Evolutionary conservation across 2,797 vertebrate genomes (phyloP).

Genomic region (Pantherophis alleghaniensis): DNA sequence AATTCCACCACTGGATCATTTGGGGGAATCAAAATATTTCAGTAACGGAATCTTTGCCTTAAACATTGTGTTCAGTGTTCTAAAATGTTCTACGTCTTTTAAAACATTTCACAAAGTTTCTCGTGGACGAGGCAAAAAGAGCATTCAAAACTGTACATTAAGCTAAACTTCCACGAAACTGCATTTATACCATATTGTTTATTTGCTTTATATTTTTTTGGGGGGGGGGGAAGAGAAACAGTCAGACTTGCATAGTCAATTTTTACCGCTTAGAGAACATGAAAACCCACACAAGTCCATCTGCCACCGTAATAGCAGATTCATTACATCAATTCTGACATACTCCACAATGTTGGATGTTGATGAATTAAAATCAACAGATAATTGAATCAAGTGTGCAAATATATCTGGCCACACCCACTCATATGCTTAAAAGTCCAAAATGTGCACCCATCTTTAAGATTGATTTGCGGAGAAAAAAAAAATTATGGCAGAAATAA

Average conservation of each 20-base stretch:
- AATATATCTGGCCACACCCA: neutral
- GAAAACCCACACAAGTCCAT: conserved; percentile 24
- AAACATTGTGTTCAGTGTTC: neutral
- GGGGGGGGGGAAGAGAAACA: neutral
- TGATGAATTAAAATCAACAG: conserved; percentile 43
- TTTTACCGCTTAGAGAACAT: conserved; percentile 7
- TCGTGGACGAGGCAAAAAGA: neutral
- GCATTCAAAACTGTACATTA: neutral
- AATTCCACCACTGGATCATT: neutral
- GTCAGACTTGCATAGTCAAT: neutral
- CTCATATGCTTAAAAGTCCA: neutral
- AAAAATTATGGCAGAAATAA: neutral
- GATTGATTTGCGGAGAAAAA: conserved; percentile 25
- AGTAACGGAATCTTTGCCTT: neutral
- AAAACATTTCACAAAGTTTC: neutral
- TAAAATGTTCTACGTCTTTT: neutral
- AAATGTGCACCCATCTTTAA: conserved; percentile 55
- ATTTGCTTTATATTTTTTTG: neutral
- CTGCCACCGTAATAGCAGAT: conserved; percentile 35
- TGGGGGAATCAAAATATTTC: neutral
- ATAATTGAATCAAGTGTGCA: conserved; percentile 19
- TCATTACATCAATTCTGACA: neutral
- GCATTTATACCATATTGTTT: neutral
- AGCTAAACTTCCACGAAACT: conserved; percentile 20
- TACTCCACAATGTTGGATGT: conserved; percentile 19